Percentiles rank a stretch among this genome's conserved stretches.
Evolutionary conservation across 2,113 vertebrate species (phyloP).

Genomic region (Trochalopteron elliotii): DNA sequence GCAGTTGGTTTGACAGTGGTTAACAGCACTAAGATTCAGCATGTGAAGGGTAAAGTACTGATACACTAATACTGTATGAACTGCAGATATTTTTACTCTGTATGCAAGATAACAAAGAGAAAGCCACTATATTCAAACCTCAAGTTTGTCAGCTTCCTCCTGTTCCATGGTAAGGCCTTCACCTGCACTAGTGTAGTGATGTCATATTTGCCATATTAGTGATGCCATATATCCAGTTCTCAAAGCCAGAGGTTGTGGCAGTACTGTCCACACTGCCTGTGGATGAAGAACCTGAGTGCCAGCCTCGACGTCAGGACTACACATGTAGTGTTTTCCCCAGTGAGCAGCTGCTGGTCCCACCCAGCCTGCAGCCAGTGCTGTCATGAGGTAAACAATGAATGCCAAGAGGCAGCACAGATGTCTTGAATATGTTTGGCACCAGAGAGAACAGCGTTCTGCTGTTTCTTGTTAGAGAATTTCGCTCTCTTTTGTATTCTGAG

Average conservation of each 20-base stretch:
- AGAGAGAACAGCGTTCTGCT: background rate
- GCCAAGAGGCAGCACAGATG: background rate
- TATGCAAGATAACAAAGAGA: background rate
- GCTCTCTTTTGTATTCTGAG: background rate
- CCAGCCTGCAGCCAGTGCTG: background rate
- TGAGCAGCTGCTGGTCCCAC: background rate
- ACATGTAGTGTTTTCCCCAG: fast-evolving
- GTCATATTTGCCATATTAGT: fast-evolving
- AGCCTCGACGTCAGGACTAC: background rate
- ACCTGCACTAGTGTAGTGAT: background rate
- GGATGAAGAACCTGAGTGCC: background rate
- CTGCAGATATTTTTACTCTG: background rate
- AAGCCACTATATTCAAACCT: background rate
- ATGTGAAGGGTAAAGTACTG: background rate
- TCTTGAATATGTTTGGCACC: background rate
- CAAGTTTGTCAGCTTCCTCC: background rate
- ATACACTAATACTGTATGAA: background rate
- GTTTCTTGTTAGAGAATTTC: background rate
- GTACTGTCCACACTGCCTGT: background rate
- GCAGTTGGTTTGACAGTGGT: background rate
- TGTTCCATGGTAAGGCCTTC: background rate
- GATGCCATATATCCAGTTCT: background rate
- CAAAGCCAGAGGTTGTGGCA: background rate
- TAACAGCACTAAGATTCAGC: background rate
- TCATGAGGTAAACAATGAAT: fast-evolving